Evolutionary conservation across 2,797 vertebrate species (phyloP), one percentile per base, ranked within the genome.

Genomic region (Acanthurus leucopareius): DNA sequence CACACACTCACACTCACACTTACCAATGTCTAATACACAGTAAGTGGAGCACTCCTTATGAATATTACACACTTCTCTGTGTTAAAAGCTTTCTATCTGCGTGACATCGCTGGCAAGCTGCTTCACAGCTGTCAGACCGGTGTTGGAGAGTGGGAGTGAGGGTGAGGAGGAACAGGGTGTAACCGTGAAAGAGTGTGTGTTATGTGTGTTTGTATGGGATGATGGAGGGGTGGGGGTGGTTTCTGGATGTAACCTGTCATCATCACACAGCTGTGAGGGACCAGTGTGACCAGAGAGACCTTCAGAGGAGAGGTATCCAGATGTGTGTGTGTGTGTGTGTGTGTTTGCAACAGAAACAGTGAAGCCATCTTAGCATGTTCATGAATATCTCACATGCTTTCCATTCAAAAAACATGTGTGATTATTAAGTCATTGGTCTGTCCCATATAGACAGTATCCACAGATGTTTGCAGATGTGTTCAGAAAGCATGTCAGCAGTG

Each of bases 51-150:
- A 64, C 65, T 82, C 63, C 88, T 92, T 88, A 92, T 93, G 87
- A 93, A 94, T 94, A 91, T 93, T 93, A 88, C 84, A 94, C 88
- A 82, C 75, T 44, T 89, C 76, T 82, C 74, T 40, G 73, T 80
- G 87, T 87, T 91, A 88, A 93, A 91, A 93, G 91, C 90, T 86
- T 89, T 77, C 81, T 83, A 49, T 82, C 85, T 73, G 73, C 11
- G 16, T 82, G 80, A 89, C 86, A 87, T 75, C 7, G 32, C 65
- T 68, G 84, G 77, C 76, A 79, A 88, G 81, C 80, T 77, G 69
- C 83, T 80, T 45, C 86, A 75, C 88, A 84, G 89, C 83, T 93
- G 92, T 90, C 85, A 82, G 57, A 83, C 71, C 25, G 1, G 79
- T 73, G 86, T 69, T 61, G 54, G 65, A 48, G 79, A 82, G 68